Base-by-base conservation (phyloP, 2,113 vertebrate genomes). In the Prionailurus bengalensis region DNA sequence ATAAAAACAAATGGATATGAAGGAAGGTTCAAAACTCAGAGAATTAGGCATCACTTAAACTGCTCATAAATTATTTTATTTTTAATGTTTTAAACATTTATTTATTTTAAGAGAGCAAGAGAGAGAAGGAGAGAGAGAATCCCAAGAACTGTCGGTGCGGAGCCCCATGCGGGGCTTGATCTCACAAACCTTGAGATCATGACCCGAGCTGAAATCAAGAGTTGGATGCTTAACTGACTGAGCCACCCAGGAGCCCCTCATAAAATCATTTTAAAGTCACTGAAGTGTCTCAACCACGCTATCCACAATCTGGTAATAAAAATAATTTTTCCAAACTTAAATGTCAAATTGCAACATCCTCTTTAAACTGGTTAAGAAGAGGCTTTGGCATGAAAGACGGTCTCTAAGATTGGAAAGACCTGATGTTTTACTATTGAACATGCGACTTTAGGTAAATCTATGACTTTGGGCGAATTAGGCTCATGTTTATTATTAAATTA, bases 311-410 rank as follows among this genome's bases (percentile, higher is more conserved):
- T n/a, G 17, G 25, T 53, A 76, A 86, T 55, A 93, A 96, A 87
- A 86, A 61, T 7, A 10, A 61, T 31, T 81, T 92, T 71, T 94
- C 25, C 73, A 95, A 71, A 68, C 89, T 48, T 73, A 93, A 70
- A 70, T 63, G 61, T 82, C 16, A 66, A 70, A 45, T 63, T 73
- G 15, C 19, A 85, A 36, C 21, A 71, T 84, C 21, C 68, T 68
- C 70, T 85, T 94, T 74, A 86, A 86, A n/a, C 12, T 55, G 10
- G 27, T 61, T 81, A 51, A 53, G 13, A 92, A 66, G 55, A 92
- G 31, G 3, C 42, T 63, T 36, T 9, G 27, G 2, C 15, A 33
- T 70, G 65, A 93, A 68, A 84, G 45, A 51, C 48, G 15, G 4
- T 9, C 31, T 76, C 51, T 58, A 48, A 90, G 68, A 1, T 76